Evolutionary conservation across 2,888 invertebrate genomes (phyloP), one percentile per base, ranked within the genome.

Genomic region (Scaptomyza flava): DNA sequence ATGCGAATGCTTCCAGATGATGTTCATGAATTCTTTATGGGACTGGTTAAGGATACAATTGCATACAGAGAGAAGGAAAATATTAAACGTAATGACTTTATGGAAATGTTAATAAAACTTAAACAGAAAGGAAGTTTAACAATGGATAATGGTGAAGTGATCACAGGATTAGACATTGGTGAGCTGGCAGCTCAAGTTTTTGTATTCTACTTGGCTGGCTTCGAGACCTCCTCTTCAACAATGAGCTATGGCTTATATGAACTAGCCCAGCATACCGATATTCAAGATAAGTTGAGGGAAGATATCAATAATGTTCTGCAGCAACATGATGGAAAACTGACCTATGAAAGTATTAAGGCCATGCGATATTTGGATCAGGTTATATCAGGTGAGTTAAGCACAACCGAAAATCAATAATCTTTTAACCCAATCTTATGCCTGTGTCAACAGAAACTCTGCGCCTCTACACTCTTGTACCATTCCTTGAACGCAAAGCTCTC

Each of bases 171-270:
- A 58, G 60, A 70, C 1, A 84, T 93, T 8, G 91, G 93, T 1
- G 82, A 94, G n/a, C 77, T 94, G 5, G 90, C 93, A 0, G 92
- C 94, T 0, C 94, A 94, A 54, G 93, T 93, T 17, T 91, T 93
- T 45, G 87, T 93, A 2, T 94, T 94, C 67, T 93, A 93, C 68
- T 62, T 89, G 8, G 94, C 93, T 30, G 94, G 94, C 2, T 93
- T 92, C 58, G 94, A 94, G 79, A 93, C 93, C 0, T 93, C 93
- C 0, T 90, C 92, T 1, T 91, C 92, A 0, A 91, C 92, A 0
- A 89, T 93, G 79, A 91, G 91, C 23, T 93, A 92, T 74, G 89
- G 91, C 5, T 69, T 93, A 1, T 93, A 92, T 68, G 93, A 93
- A 74, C 74, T 94, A 23, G 93, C 93, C 0, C 81, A 89, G 20